Evolutionary conservation across 2,113 vertebrate genomes (phyloP), one percentile per base, ranked within the genome.

Genomic region (Cricetomys ansorgei): DNA sequence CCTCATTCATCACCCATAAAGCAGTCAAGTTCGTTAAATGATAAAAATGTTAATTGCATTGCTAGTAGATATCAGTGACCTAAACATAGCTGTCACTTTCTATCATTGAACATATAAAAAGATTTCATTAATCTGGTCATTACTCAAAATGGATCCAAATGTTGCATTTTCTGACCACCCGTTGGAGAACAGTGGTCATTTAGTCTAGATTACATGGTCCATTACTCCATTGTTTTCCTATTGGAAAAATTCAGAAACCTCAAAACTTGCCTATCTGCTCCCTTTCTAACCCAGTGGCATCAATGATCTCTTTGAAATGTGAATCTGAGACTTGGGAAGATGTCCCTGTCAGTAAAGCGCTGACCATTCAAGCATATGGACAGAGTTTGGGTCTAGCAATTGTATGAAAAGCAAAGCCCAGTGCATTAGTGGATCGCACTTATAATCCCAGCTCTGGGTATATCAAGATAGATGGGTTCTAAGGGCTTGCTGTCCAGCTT

Each of bases 1-100:
- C 62, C 1, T 23, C 31, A 29, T 67, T 92, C 27, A 59, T 90
- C 59, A 91, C 25, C 70, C 53, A 81, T 37, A 86, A 86, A 73
- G 48, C 37, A 57, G 21, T 88, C n/a, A 85, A 62, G 55, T 50
- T 48, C 76, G n/a, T 62, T 73, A 83, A 94, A 55, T 77, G 40
- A 76, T 84, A 19, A 72, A 83, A 97, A 48, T 15, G 25, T 75
- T 89, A 89, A 89, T 77, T 95, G 72, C 53, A 17, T 40, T 65
- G 59, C 21, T 43, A 53, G 55, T 25, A 87, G 83, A 43, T 90
- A 67, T 84, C 13, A 94, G 19, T 45, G 90, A 87, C 70, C 31
- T 89, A 89, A 86, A 59, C 67, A 87, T 10, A 89, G 65, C 62
- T 48, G 23, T 31, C 29, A 77, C 27, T 95, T 95, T 81, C 64